phyloP scores from a whole-genome alignment of 2,113 vertebrate genomes.

The Ophiodon elongatus region DNA sequence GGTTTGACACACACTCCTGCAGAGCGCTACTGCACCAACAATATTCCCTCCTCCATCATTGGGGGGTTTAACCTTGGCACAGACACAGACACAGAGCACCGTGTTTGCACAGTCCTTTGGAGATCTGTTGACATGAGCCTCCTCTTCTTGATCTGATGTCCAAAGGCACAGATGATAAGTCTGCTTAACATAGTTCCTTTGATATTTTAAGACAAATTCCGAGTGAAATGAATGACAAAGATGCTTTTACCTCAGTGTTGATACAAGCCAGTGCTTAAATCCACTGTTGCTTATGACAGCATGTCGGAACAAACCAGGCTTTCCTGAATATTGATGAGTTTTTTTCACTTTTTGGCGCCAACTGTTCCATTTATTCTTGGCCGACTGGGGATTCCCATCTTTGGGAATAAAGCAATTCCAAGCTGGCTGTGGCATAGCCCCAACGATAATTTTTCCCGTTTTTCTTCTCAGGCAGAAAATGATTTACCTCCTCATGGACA shows the following conservation, averaged over 20 bases:
- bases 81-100: constrained; percentile 8
- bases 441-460: constrained; percentile 74
- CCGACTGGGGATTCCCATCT: constrained; percentile 80
- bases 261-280: constrained; percentile 37
- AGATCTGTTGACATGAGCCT: constrained; percentile 21
- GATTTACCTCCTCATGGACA: constrained; percentile 80
- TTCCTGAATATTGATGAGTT: constrained; percentile 82
- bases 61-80: constrained; percentile 40
- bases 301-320: constrained; percentile 57
- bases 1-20: constrained; percentile 36
- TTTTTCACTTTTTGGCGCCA: constrained; percentile 69
- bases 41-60: constrained; percentile 35
- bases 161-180: constrained; percentile 27
- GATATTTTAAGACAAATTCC: constrained; percentile 28
- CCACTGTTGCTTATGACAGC: constrained; percentile 42
- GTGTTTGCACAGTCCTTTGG: constrained; percentile 26
- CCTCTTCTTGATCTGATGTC: constrained; percentile 39
- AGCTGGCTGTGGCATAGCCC: constrained; percentile 72
- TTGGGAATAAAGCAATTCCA: constrained; percentile 82
- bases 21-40: constrained; percentile 7
- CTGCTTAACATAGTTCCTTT: constrained; percentile 7
- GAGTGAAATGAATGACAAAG: constrained; percentile 17
- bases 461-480: constrained; percentile 83
- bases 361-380: constrained; percentile 83
- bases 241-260: constrained; percentile 9